Conservation (phyloP, 1,140 invertebrate species). For the Pantala flavescens region DNA sequence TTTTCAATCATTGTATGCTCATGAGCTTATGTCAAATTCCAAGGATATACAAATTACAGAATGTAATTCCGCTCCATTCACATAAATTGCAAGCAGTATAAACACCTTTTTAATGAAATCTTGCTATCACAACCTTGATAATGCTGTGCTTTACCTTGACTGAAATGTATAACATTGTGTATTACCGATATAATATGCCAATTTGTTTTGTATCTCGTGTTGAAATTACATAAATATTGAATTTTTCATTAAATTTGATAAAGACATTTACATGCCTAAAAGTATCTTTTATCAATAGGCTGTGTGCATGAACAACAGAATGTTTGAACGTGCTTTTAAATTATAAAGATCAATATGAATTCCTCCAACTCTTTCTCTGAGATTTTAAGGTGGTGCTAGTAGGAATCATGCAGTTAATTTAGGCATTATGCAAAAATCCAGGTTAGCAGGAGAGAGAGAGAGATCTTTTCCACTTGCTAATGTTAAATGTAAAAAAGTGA, state of each 20-base stretch:
- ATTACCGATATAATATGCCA: not conserved
- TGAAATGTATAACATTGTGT: slow-evolving; percentile 2
- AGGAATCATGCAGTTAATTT: not conserved
- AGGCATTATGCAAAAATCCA: not conserved
- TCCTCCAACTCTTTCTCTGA: not conserved
- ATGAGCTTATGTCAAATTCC: not conserved
- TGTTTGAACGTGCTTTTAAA: not conserved
- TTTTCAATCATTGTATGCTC: too few relatives aligned
- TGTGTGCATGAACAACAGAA: not conserved
- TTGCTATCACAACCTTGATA: not conserved
- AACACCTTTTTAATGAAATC: not conserved
- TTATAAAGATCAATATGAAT: not conserved
- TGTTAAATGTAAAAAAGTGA: too few relatives aligned
- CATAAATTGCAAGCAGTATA: not conserved
- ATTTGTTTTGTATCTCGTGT: not conserved
- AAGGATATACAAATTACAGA: not conserved
- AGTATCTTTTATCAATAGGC: not conserved
- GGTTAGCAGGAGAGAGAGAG: too few relatives aligned
- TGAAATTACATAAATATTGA: not conserved
- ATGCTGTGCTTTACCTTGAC: slow-evolving; percentile 8
- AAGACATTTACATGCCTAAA: slow-evolving; percentile 3
- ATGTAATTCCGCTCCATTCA: not conserved
- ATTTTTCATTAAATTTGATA: not conserved
- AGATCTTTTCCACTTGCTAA: too few relatives aligned
- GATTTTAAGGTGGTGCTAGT: slow-evolving; percentile 5